phyloP scores from a whole-genome alignment of 2,797 vertebrate genomes.

The Sibirionetta formosa region DNA sequence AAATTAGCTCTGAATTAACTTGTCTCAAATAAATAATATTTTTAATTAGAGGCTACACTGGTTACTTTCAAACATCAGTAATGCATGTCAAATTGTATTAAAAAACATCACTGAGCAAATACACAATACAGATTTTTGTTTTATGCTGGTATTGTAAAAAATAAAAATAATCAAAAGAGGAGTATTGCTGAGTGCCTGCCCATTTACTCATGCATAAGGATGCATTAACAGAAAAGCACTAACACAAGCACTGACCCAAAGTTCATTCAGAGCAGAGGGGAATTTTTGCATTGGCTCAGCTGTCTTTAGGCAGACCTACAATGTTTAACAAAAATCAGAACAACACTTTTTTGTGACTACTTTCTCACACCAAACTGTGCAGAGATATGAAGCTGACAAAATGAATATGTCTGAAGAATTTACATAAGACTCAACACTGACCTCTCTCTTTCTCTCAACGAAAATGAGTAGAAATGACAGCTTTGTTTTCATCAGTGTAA shows the following conservation, averaged over 20 bases:
- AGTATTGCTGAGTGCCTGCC: not conserved
- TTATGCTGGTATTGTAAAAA: not conserved
- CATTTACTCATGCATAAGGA: not conserved
- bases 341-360: not conserved
- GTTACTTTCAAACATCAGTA: not conserved
- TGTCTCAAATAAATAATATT: not conserved
- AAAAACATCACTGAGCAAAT: not conserved
- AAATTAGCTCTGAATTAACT: not conserved
- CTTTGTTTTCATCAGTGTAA: constrained; percentile 3
- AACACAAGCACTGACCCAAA: not conserved
- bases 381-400: constrained; percentile 7
- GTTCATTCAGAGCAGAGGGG: not conserved
- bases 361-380: not conserved
- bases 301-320: not conserved
- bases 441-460: not conserved
- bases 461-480: not conserved
- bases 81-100: not conserved
- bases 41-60: not conserved
- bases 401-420: constrained; percentile 5
- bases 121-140: not conserved
- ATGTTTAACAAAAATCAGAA: not conserved
- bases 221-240: not conserved
- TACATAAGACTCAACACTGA: not conserved
- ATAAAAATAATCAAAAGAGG: not conserved
- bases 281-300: not conserved